Conservation (phyloP, 2,888 invertebrate genomes). For the Timema podura region DNA sequence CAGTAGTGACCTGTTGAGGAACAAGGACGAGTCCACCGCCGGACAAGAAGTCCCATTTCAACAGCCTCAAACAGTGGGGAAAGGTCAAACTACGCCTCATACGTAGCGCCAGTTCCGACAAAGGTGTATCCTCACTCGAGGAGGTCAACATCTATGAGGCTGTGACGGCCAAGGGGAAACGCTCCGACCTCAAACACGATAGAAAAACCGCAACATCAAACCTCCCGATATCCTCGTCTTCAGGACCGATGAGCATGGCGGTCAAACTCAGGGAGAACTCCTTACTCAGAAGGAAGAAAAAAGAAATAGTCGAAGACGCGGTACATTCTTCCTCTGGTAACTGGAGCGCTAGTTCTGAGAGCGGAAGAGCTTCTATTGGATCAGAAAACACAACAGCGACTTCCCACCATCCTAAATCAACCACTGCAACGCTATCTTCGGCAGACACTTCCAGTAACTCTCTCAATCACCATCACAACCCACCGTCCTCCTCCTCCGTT, state of each 20-base stretch:
- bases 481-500: conserved; percentile 64
- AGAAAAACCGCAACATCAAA: conserved; percentile 1
- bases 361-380: conserved; percentile 78
- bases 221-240: conserved; percentile 52
- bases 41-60: conserved; percentile 68
- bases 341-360: conserved; percentile 92
- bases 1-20: conserved; percentile 67
- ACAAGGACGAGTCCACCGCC: conserved; percentile 59
- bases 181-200: conserved; percentile 20
- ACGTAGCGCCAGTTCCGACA: conserved; percentile 50
- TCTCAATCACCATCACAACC: conserved; percentile 53
- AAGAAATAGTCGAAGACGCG: conserved; percentile 66
- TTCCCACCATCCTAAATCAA: conserved; percentile 64
- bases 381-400: conserved; percentile 38
- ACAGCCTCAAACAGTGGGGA: conserved; percentile 81
- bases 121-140: conserved; percentile 40
- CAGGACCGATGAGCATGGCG: conserved; percentile 55
- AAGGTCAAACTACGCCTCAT: conserved; percentile 72
- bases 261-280: conserved; percentile 77
- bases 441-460: conserved; percentile 67
- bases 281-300: conserved; percentile 59
- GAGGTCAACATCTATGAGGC: conserved; percentile 64
- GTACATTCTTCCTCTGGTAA: conserved; percentile 85
- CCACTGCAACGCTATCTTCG: conserved; percentile 43
- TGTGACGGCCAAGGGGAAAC: conserved; percentile 50